Evolutionary conservation across 2,888 invertebrate species (phyloP), one percentile per base, ranked within the genome.

Genomic region (Eupithecia exiguata): DNA sequence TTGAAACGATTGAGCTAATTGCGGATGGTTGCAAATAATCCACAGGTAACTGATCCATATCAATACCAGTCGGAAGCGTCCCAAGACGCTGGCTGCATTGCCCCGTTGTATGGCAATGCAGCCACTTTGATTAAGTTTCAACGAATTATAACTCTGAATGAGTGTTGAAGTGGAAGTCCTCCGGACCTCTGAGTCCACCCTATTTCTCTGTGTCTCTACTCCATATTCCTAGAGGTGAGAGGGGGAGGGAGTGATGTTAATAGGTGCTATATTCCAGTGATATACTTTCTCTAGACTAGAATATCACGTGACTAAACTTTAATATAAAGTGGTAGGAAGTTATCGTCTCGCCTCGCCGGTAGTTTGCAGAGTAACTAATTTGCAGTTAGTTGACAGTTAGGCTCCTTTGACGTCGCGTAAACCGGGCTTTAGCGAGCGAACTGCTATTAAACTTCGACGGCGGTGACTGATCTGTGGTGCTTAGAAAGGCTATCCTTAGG

Each of bases 361-460:
- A 82, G 82, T 83, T 85, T 84, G 84, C 80, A 83, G 86, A 84
- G 82, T 83, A 84, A 85, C 84, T 91, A 91, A 92, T 91, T 91
- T 90, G 84, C 86, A 87, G 86, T 88, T 87, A 87, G 86, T 84
- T 86, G 85, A 86, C 87, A 87, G 88, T 89, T 89, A 86, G 84
- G 85, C 81, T 84, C 85, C 89, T 91, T 91, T 91, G 91, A 88
- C 82, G 84, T 80, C 78, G 84, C 78, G 80, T 86, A 86, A 87
- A 84, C 81, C 80, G 81, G 85, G 86, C 84, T 88, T 87, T 81
- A 80, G 81, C 82, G 78, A 83, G 84, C 61, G 49, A 70, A 36
- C 81, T 79, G 83, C 85, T 83, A 86, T 85, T 87, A 80, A 46
- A 63, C 35, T 70, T 66, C 40, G 40, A 70, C 65, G 65, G 46